These are phyloP conservation scores for Nasonia giraulti DNA, from an alignment of 1,140 invertebrate species.

Conservation along the genomic window DNA sequence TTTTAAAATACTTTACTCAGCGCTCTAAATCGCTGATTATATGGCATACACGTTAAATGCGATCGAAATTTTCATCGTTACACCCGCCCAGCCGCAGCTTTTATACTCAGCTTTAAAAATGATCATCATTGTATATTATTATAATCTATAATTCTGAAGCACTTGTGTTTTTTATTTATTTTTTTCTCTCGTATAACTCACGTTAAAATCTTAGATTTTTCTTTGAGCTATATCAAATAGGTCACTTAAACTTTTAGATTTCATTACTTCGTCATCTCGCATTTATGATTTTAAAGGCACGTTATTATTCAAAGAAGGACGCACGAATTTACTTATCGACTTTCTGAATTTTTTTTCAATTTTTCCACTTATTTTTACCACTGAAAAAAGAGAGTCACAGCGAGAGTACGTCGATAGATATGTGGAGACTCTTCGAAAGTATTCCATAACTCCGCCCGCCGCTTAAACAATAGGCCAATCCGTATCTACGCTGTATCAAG, in stretches of 20 bases:
- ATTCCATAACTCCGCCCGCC: neutral
- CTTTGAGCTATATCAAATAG: conserved; percentile 28
- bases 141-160: conserved; percentile 28
- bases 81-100: neutral
- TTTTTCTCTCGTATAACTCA: neutral
- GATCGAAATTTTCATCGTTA: conserved; percentile 6
- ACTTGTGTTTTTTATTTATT: conserved; percentile 9
- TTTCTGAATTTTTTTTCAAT: conserved; percentile 3
- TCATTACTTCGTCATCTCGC: conserved; percentile 21
- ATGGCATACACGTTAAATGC: conserved; percentile 12
- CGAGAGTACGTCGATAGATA: neutral
- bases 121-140: neutral
- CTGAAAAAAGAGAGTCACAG: conserved; percentile 21
- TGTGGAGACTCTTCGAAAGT: neutral
- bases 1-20: conserved; percentile 23
- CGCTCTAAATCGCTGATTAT: conserved; percentile 32
- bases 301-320: conserved; percentile 38
- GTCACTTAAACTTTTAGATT: conserved; percentile 35
- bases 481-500: neutral
- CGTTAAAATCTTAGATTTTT: conserved; percentile 29
- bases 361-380: neutral
- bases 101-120: neutral
- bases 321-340: neutral
- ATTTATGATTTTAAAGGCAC: conserved; percentile 42
- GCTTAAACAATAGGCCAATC: neutral